phyloP scores from a whole-genome alignment of 2,797 vertebrate genomes.

The Acanthurus leucopareius region DNA sequence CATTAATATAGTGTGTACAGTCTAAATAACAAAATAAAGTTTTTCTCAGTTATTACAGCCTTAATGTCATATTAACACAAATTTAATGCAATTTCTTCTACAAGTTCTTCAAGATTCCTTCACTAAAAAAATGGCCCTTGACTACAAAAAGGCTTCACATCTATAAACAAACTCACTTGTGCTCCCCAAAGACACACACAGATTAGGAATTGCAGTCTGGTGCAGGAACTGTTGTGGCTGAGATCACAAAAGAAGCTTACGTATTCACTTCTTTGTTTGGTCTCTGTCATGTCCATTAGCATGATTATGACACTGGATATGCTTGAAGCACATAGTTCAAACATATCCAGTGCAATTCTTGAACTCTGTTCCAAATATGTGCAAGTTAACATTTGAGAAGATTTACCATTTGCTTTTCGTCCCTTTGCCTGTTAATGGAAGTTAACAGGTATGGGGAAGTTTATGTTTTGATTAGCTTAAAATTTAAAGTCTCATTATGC shows the following conservation, averaged over 20 bases:
- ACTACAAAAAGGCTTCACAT: slow-evolving; percentile 30
- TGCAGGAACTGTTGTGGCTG: slow-evolving; percentile 35
- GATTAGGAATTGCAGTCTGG: slow-evolving; percentile 18
- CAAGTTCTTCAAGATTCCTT: slow-evolving; percentile 65
- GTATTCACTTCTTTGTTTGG: background rate
- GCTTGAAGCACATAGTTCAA: background rate
- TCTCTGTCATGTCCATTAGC: no score
- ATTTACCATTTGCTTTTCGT: no score
- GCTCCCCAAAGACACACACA: slow-evolving; percentile 2
- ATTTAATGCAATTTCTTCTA: no score
- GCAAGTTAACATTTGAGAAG: background rate
- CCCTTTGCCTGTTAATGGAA: no score
- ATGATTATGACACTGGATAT: no score
- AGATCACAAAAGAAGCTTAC: slow-evolving; percentile 31
- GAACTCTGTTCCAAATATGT: background rate
- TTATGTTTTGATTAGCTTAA: no score
- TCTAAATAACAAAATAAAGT: no score
- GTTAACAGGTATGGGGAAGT: no score
- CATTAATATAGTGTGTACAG: slow-evolving; percentile 53
- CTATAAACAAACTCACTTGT: slow-evolving; percentile 14
- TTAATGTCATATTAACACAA: no score
- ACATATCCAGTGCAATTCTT: background rate
- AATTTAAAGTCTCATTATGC: no score
- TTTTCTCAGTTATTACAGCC: no score
- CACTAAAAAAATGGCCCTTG: slow-evolving; percentile 16